These are phyloP conservation scores for Ypsolopha scabrella DNA, from an alignment of 2,888 invertebrate genomes.

Conservation along the genomic window DNA sequence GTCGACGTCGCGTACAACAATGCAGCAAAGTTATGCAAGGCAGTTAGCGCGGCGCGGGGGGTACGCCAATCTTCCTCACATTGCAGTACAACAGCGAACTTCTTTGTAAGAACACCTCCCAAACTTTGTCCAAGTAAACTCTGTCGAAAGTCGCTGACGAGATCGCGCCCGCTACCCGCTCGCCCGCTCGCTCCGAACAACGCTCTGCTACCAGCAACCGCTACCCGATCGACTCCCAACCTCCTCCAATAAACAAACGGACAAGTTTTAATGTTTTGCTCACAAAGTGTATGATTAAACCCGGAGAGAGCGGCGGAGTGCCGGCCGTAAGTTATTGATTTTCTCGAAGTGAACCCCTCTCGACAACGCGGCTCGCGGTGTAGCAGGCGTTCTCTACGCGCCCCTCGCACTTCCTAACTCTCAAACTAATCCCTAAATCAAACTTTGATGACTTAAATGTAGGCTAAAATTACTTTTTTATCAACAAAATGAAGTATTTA, in stretches of 20 bases:
- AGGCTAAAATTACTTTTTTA: conserved; percentile 37
- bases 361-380: conserved; percentile 55
- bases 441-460: conserved; percentile 13
- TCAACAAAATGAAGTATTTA: conserved; percentile 24
- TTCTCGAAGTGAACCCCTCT: conserved; percentile 65
- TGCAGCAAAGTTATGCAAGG: conserved; percentile 50
- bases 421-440: not conserved
- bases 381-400: conserved; percentile 34
- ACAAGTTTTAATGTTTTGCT: conserved; percentile 71
- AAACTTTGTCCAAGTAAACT: conserved; percentile 68
- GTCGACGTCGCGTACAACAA: conserved; percentile 47
- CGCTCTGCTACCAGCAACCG: conserved; percentile 16
- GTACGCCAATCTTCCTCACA: conserved; percentile 53
- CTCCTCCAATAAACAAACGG: conserved; percentile 67
- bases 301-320: conserved; percentile 68
- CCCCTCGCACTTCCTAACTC: conserved; percentile 39
- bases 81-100: conserved; percentile 62
- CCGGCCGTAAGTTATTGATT: conserved; percentile 72
- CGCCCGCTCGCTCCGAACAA: conserved; percentile 24
- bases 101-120: conserved; percentile 64
- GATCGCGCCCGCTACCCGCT: conserved; percentile 25
- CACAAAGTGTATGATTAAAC: conserved; percentile 71
- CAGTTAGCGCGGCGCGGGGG: conserved; percentile 33
- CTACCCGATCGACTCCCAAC: conserved; percentile 29
- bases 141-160: conserved; percentile 30